Evolutionary conservation across 1,140 invertebrate genomes (phyloP).

Genomic region (Diachasma alloeum): DNA sequence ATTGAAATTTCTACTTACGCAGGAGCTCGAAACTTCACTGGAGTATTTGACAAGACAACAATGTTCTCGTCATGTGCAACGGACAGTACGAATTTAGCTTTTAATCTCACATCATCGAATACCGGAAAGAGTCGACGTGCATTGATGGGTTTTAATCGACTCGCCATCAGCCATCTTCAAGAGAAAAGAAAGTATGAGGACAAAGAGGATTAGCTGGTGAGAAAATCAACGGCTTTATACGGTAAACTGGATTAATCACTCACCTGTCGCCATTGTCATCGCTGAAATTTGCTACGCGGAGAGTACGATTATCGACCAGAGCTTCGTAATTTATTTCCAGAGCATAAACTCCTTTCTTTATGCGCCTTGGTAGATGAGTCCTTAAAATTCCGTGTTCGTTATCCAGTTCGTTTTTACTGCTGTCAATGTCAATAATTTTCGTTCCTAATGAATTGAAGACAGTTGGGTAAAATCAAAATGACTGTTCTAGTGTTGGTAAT

Average conservation of each 20-base stretch:
- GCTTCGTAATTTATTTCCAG: conserved; percentile 49
- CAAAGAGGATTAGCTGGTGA: not conserved
- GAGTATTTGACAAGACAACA: conserved; percentile 58
- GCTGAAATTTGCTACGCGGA: conserved; percentile 38
- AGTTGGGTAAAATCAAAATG: not conserved
- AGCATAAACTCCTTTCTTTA: conserved; percentile 41
- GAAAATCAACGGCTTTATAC: not conserved
- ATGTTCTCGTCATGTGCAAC: conserved; percentile 49
- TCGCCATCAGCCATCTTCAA: conserved; percentile 67
- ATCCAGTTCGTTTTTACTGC: conserved; percentile 40
- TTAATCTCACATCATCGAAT: conserved; percentile 76
- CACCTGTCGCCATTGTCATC: conserved; percentile 32
- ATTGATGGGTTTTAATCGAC: conserved; percentile 71
- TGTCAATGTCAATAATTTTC: conserved; percentile 32
- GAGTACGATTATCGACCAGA: conserved; percentile 27
- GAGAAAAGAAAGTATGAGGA: not conserved
- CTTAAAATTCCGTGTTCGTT: conserved; percentile 36
- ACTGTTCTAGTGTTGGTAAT: too few species aligned
- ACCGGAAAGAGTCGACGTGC: conserved; percentile 75
- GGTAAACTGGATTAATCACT: conserved; percentile 17
- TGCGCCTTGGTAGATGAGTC: conserved; percentile 30
- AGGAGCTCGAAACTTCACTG: conserved; percentile 41
- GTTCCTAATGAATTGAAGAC: not conserved
- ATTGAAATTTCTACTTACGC: conserved; percentile 38
- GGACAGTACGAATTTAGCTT: conserved; percentile 63